Base-by-base conservation (phyloP, 1,140 invertebrate genomes). In the Nebria ingens region DNA sequence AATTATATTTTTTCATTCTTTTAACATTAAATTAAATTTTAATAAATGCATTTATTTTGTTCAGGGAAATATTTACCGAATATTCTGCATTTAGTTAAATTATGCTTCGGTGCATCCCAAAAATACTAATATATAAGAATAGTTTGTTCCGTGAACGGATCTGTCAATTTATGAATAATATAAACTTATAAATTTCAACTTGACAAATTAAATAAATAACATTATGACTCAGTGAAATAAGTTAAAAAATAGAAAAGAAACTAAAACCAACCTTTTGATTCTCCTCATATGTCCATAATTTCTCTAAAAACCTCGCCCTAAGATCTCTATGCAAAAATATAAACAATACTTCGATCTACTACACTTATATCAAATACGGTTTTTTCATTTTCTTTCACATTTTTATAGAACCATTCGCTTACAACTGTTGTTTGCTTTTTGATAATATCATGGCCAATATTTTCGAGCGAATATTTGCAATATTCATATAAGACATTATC, bases 281-380 rank as follows among this genome's bases (percentile, higher is more conserved):
- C 67, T 74, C 62, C 66, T 69, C 65, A 63, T 68, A 73, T 54
- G 73, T 71, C 49, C 75, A 67, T 60, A 79, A 65, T 65, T 74
- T 67, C 54, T 73, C 62, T 38, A 73, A 70, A 60, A 78, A 83
- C 53, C 72, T 71, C 9, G 62, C 58, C 56, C 82, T 72, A 13
- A 86, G 61, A 56, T 75, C 66, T 61, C 71, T 74, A 25, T 79
- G 74, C 20, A 79, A 56, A 54, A 76, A 65, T n/a, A 65, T 75
- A 80, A 45, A 66, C 58, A 1, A 72, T 56, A 52, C 57, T 21
- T 29, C 55, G 21, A 51, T 55, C 59, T 20, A 55, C 56, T 20
- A 55, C 21, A 21, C 50, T 56, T 15, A 64, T 54, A 45, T 59
- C 53, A 11, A 56, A 50, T 19, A 67, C 34, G 42, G 56, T 53